Conservation (phyloP, 2,797 vertebrate genomes). For the Urophycis tenuis region DNA sequence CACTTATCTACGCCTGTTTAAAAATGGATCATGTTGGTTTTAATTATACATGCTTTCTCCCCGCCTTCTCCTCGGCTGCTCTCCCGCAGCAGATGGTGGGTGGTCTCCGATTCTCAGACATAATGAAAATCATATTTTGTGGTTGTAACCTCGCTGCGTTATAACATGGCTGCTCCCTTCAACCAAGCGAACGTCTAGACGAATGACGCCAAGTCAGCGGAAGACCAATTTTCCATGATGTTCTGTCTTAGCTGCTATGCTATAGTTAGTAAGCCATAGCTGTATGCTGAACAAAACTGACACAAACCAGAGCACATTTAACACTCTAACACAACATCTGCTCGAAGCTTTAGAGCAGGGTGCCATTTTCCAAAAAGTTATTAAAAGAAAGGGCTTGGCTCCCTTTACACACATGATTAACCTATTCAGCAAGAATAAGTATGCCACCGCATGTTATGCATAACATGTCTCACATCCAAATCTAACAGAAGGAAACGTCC, state of each 20-base stretch:
- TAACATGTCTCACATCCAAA: not conserved
- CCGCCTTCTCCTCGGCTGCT: slow-evolving; percentile 39
- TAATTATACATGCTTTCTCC: slow-evolving; percentile 54
- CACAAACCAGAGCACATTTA: slow-evolving; percentile 1
- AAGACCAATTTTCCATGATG: slow-evolving; percentile 48
- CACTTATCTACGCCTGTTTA: slow-evolving; percentile 51
- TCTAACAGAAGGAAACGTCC: not conserved
- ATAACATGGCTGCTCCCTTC: slow-evolving; percentile 42
- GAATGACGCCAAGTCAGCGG: slow-evolving; percentile 57
- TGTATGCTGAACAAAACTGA: not conserved
- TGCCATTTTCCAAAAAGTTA: not conserved
- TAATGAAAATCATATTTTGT: slow-evolving; percentile 68
- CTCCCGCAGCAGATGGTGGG: slow-evolving; percentile 48
- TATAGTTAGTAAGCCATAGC: slow-evolving; percentile 2
- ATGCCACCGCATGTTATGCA: not conserved
- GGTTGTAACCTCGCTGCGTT: slow-evolving; percentile 49
- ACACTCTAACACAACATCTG: not conserved
- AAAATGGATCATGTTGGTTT: slow-evolving; percentile 46
- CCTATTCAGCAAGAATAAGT: not conserved
- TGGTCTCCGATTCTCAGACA: slow-evolving; percentile 57
- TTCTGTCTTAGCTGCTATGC: slow-evolving; percentile 32
- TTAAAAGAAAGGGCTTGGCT: not conserved
- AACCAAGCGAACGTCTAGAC: slow-evolving; percentile 51
- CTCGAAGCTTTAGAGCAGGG: not conserved
- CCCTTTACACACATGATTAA: too few relatives aligned